Base-by-base conservation (phyloP, 2,888 invertebrate genomes). In the Dolichomitus sp. region DNA sequence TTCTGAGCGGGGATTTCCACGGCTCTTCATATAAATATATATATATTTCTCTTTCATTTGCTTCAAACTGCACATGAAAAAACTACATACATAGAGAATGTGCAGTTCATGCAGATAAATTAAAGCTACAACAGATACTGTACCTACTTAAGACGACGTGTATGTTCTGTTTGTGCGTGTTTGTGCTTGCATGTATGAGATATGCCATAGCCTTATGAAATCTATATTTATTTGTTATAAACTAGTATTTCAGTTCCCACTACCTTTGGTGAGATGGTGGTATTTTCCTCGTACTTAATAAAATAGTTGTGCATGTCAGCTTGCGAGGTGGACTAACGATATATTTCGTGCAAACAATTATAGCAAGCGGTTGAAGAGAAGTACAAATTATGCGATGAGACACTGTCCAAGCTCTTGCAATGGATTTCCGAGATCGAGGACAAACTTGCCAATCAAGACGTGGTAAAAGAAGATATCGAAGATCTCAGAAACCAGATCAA, bases 331-430 rank as follows among this genome's bases (percentile, higher is more conserved):
- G 27, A 80, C 82, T 81, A 83, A 84, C 45, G 33, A 73, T 79
- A 23, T 83, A 14, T 79, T 80, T 79, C 45, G 63, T 82, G 73
- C 80, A 68, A 90, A 90, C 92, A 91, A 91, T 94, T 96, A 87
- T 95, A 98, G 98, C 98, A 98, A 97, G 98, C 98, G 91, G 97
- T 98, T 89, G 97, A 98, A 94, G 98, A 98, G 94, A 98, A 98
- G 94, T 98, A 98, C 95, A 97, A 97, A 93, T 95, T 97, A 90
- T 98, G 98, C 94, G 98, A 98, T 94, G 98, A 98, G 93, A 97
- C 97, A 54, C 95, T 98, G 81, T 96, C 96, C 84, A 97, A 97
- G 92, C 95, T 98, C 80, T 95, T 98, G 88, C 97, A 97, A 94
- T 98, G 98, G 98, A 97, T 99, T 88, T 95, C 96, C 30, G 97